Percentiles rank a stretch among this genome's conserved stretches.
Conservation (phyloP, 2,797 vertebrate species). For the Lepidocolaptes lacrymiger region DNA sequence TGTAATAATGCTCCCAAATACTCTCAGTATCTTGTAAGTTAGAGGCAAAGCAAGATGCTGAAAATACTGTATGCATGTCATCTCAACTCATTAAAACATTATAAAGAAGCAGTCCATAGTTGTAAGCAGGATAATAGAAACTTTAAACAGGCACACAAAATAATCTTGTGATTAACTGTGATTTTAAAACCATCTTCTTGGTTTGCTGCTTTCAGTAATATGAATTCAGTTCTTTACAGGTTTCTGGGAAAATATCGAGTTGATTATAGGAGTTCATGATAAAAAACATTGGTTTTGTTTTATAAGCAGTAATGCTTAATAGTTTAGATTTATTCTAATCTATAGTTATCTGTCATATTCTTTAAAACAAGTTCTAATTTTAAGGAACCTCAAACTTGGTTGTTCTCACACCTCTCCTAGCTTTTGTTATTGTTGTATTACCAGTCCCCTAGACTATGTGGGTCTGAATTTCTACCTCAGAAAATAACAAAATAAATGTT, state of each 20-base stretch:
- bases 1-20: background rate
- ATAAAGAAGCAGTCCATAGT: background rate
- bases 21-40: background rate
- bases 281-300: background rate
- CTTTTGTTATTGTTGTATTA: background rate
- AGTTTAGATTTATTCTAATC: background rate
- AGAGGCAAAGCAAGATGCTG: background rate
- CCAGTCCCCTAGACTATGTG: background rate
- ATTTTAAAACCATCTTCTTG: background rate
- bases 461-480: background rate
- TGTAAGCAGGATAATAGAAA: background rate
- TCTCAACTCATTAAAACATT: background rate
- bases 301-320: background rate
- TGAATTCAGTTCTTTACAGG: background rate
- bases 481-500: background rate
- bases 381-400: background rate
- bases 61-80: background rate
- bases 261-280: background rate
- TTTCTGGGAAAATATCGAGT: background rate
- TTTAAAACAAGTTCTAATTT: background rate
- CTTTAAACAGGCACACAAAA: background rate
- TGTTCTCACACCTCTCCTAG: background rate
- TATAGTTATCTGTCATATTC: background rate
- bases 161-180: background rate
- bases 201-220: background rate